Percentiles rank a stretch among this genome's conserved stretches.
Conservation (phyloP, 2,888 invertebrate genomes). For the Schizotus pectinicornis region DNA sequence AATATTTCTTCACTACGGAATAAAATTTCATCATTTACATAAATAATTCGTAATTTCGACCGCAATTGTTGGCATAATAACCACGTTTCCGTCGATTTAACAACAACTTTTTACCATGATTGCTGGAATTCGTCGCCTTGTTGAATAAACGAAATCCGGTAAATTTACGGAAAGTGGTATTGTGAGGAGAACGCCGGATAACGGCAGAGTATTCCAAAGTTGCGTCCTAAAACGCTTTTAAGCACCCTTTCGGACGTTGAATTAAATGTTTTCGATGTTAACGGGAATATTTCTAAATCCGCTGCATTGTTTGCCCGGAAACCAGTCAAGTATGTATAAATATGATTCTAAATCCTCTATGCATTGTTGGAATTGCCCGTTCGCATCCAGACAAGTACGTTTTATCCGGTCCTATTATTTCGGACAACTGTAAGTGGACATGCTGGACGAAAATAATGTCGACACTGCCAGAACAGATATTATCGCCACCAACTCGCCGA, state of each 20-base stretch:
- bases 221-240: conserved; percentile 14
- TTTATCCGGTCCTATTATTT: conserved; percentile 22
- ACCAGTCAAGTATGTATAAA: conserved; percentile 32
- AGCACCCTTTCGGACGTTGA: conserved; percentile 23
- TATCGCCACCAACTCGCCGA: conserved; percentile 17
- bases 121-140: conserved; percentile 9
- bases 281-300: conserved; percentile 29
- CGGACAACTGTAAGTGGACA: conserved; percentile 24
- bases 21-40: conserved; percentile 24
- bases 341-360: conserved; percentile 29
- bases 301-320: conserved; percentile 28
- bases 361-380: conserved; percentile 28
- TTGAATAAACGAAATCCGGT: not conserved
- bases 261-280: conserved; percentile 26
- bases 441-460: conserved; percentile 22
- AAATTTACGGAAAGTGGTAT: conserved; percentile 9
- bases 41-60: conserved; percentile 26
- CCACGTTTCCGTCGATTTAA: conserved; percentile 25
- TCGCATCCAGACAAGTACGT: conserved; percentile 25
- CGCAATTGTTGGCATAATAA: conserved; percentile 23
- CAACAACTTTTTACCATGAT: conserved; percentile 8
- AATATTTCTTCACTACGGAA: conserved; percentile 12
- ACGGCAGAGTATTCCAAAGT: conserved; percentile 17
- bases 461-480: conserved; percentile 11
- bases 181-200: conserved; percentile 6